Evolutionary conservation across 2,888 invertebrate species (phyloP), one percentile per base, ranked within the genome.

Genomic region (Drepanosiphum platanoidis): DNA sequence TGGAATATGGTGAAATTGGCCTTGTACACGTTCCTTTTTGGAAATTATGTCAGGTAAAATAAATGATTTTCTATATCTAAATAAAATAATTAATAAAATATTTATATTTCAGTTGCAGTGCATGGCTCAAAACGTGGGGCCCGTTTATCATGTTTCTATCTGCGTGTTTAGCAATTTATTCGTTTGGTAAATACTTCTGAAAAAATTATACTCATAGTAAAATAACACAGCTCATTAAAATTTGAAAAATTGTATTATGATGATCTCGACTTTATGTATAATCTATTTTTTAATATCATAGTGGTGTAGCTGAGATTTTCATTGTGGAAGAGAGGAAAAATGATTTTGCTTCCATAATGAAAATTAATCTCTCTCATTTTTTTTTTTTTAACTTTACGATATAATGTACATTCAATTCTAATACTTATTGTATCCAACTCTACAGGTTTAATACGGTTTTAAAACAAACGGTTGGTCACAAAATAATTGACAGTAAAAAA

Each of bases 1-100:
- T 98, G 97, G 97, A 98, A 98, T 89, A 98, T 98, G 98, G 92
- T 97, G 0, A 95, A 95, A 89, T 91, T 98, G 77, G 95, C 95
- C 52, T 91, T 95, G 87, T 92, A 94, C 88, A 94, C 97, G 92
- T 91, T 94, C n/a, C 87, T 94, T 77, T 92, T 93, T 89, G 95
- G 96, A 3, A 95, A 92, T 91, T 97, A 96, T 91, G 94, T 97
- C 87, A 93, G 94, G 92, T 93, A 87, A 86, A 86, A 80, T 58
- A 27, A 34, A 52, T 68, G 0, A 52, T 70, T 70, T 18, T 46
- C 52, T 39, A 11, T 46, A 70, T 30, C 22, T 70, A 58, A 11
- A 34, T 18, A 11, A 52, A 18, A 70, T 46, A 30, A 39, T 39
- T n/a, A 64, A 52, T 34, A 13, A 64, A 15, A 72, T 58, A 78